Evolutionary conservation across 1,140 invertebrate genomes (phyloP), one percentile per base, ranked within the genome.

Genomic region (Trachymyrmex cornetzi): DNA sequence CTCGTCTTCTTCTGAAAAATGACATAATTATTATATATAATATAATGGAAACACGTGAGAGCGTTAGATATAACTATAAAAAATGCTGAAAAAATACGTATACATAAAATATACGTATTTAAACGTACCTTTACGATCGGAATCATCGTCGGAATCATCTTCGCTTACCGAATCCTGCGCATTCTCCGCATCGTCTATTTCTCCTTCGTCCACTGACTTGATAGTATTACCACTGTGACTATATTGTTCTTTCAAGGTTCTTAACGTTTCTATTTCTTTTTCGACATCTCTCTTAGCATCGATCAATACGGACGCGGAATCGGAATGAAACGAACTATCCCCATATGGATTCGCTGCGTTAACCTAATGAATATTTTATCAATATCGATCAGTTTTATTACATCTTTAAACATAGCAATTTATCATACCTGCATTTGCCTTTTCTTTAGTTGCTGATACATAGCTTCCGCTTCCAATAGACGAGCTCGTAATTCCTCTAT

Each of bases 401-500:
- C 19, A 66, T 38, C 50, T 86, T 57, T n/a, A 44, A 61, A 72
- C 3, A 19, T 30, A 27, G 0, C 72, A 50, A 19, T 14, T 72
- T 53, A 16, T 81, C 59, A 89, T 71, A 94, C 94, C 86, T 94
- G 94, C 75, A 94, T 93, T 61, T 95, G 93, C 85, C 95, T 95
- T 92, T 97, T 98, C 50, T 97, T 96, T 11, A 98, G 93, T 90
- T 98, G 97, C 85, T 98, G 97, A 93, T 98, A 98, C 92, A 98
- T 97, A 55, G 97, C 97, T 92, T 99, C 98, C 6, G 98, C 97
- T 95, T 99, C 99, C 85, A 98, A 96, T 34, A 99, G 95, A 92
- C 98, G 97, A 0, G 98, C 97, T 92, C 98, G 96, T 3, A 99
- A 94, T 80, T 99, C 98, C 95, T 99, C 99, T 88, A 99, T 98